Conservation (phyloP, 2,888 invertebrate species). For the Masnerella sp. region DNA sequence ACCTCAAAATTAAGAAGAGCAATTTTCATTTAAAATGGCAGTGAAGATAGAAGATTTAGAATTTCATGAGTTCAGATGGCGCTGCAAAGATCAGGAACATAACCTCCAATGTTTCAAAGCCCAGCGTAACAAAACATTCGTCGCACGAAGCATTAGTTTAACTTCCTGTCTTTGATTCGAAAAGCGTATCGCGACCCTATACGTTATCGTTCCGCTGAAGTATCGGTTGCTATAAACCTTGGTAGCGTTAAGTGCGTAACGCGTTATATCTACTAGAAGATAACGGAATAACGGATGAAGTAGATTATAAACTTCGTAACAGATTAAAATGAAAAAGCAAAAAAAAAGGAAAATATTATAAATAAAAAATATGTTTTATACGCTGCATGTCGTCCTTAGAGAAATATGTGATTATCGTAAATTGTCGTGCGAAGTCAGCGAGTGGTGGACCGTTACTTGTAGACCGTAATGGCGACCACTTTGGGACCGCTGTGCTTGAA, state of each 20-base stretch:
- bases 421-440: constrained; percentile 66
- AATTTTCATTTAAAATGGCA: too few relatives aligned
- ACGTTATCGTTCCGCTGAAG: constrained; percentile 64
- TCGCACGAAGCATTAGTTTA: constrained; percentile 63
- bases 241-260: constrained; percentile 67
- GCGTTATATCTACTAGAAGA: constrained; percentile 68
- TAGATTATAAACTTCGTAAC: constrained; percentile 59
- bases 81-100: neutral
- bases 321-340: constrained; percentile 61
- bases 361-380: constrained; percentile 75
- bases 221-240: constrained; percentile 69
- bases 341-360: constrained; percentile 64
- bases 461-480: too few relatives aligned
- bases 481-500: too few relatives aligned
- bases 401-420: constrained; percentile 69
- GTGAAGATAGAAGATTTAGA: too few relatives aligned
- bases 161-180: constrained; percentile 65
- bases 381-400: constrained; percentile 75
- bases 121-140: constrained; percentile 44
- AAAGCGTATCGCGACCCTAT: constrained; percentile 56
- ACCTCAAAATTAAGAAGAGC: too few relatives aligned
- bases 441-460: constrained; percentile 65
- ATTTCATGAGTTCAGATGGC: too few relatives aligned
- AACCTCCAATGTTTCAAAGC: constrained; percentile 30
- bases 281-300: constrained; percentile 66